phyloP scores from a whole-genome alignment of 2,797 vertebrate genomes.

The Huso huso region DNA sequence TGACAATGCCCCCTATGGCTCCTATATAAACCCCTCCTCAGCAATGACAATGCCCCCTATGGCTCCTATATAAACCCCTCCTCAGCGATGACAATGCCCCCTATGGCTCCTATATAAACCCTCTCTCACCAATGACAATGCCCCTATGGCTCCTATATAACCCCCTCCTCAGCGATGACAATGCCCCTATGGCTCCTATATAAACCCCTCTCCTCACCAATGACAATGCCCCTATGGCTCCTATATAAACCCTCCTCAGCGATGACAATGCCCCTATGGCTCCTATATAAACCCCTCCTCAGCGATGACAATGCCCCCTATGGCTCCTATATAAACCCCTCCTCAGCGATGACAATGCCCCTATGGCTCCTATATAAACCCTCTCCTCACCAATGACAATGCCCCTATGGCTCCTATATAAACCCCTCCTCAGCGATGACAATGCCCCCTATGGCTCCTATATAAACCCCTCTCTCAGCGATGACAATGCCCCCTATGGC shows the following conservation, averaged over 20 bases:
- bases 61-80: not conserved
- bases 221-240: constrained; percentile 91
- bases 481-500: too few species aligned
- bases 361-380: too few species aligned
- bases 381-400: constrained; percentile 85
- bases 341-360: too few species aligned
- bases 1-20: constrained; percentile 91
- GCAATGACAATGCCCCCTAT: too few species aligned
- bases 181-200: too few species aligned
- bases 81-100: constrained; percentile 94
- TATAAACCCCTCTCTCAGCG: too few species aligned
- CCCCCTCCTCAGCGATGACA: too few species aligned
- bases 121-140: too few species aligned
- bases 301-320: constrained; percentile 95
- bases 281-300: constrained; percentile 31
- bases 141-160: too few species aligned
- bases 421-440: too few species aligned
- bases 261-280: too few species aligned
- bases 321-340: constrained; percentile 56
- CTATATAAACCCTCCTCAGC: constrained; percentile 31
- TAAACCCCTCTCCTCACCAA: constrained; percentile 63
- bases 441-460: too few species aligned
- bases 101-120: constrained; percentile 67
- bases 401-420: constrained; percentile 75
- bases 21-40: constrained; percentile 35